Base-by-base conservation (phyloP, 2,797 vertebrate genomes). In the Epinephelus malabaricus region DNA sequence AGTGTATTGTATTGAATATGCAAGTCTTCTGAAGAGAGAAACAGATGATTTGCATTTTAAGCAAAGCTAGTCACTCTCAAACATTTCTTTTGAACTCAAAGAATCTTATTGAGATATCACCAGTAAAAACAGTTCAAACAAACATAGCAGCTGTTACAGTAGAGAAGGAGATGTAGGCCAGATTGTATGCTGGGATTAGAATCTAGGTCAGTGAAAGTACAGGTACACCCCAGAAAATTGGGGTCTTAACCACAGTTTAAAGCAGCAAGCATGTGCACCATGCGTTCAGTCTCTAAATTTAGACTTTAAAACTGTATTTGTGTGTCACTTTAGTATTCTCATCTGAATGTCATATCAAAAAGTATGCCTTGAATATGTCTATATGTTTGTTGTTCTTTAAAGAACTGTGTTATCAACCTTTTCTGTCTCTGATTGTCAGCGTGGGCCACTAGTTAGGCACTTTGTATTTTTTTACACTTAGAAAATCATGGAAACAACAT, bases 121-220 rank as follows among this genome's bases (percentile, higher is more conserved):
- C 9, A 10, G 40, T 40, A 10, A 40, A 55, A 58, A 27, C 12
- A 21, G 34, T 21, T 3, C 6, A 47, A 49, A 30, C 18, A 62
- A 25, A 45, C 8, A 17, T 27, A 63, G 23, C 38, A 8, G 38
- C 34, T 7, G 34, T 34, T 34, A 3, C 3, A 7, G 5, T 12
- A 6, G 6, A 19, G 45, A 34, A 3, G 1, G 45, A 21, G 3
- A 47, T 45, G 2, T 9, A 19, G 25, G 25, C 19, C 38, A 69
- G 38, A 7, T 11, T 34, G 14, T 14, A 2, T 0, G 7, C 15
- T 74, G 51, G 6, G 4, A 61, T 21, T 34, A 25, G 70, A 69
- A 74, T 70, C 17, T 0, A 75, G 47, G 65, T 5, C 78, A 59
- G 46, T 25, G 8, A 54, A 58, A 69, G 10, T 27, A 13, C 23